Conservation (phyloP, 2,797 vertebrate genomes). For the Leptoclinus maculatus region DNA sequence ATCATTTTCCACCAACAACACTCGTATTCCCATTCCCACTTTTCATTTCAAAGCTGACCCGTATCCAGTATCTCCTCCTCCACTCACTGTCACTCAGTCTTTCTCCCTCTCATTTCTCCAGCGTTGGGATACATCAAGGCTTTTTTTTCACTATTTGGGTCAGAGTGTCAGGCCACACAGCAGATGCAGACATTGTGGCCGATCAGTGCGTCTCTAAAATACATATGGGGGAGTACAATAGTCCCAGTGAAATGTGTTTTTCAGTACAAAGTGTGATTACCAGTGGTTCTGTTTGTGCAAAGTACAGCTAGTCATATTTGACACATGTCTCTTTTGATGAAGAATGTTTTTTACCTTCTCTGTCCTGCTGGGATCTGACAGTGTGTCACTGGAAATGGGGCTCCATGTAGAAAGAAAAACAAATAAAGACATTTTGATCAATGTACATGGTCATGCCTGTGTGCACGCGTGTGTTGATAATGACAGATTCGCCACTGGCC, state of each 20-base stretch:
- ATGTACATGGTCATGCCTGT: slow-evolving; percentile 4
- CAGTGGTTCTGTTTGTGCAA: slow-evolving; percentile 13
- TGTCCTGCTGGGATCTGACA: slow-evolving; percentile 5
- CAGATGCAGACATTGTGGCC: background rate
- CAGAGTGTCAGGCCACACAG: slow-evolving; percentile 17
- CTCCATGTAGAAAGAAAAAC: background rate
- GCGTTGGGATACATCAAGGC: slow-evolving; percentile 8
- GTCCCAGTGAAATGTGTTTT: slow-evolving; percentile 20
- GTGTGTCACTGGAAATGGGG: background rate
- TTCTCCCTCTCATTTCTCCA: slow-evolving; percentile 7
- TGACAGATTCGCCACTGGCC: background rate
- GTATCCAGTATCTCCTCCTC: background rate
- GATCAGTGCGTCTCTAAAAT: slow-evolving; percentile 17
- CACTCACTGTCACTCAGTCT: background rate
- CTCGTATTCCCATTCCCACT: background rate
- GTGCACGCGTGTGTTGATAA: background rate
- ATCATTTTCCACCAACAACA: background rate
- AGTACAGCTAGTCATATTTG: slow-evolving; percentile 2
- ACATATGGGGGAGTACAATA: slow-evolving; percentile 16
- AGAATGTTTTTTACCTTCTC: background rate
- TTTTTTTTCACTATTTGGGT: slow-evolving; percentile 20
- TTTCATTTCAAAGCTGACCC: slow-evolving; percentile 21
- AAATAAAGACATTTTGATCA: slow-evolving; percentile 5
- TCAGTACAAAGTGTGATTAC: slow-evolving; percentile 12
- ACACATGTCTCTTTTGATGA: background rate